Conservation (phyloP, 2,888 invertebrate genomes). For the Drosophila lacicola region DNA sequence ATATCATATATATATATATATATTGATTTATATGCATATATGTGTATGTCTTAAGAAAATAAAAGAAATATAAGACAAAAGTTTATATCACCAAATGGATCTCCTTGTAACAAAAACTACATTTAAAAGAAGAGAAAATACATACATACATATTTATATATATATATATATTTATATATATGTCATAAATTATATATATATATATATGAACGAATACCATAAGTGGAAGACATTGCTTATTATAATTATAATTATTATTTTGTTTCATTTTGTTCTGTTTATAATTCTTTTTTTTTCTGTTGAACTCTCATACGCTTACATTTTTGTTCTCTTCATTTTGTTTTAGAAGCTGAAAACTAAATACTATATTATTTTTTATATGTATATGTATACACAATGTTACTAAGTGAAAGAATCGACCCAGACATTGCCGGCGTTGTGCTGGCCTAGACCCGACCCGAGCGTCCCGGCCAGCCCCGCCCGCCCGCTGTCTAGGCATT, state of each 20-base stretch:
- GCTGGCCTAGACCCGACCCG: not conserved
- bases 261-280: slow-evolving; percentile 15
- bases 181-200: slow-evolving; percentile 2
- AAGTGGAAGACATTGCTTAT: slow-evolving; percentile 53
- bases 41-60: slow-evolving; percentile 40
- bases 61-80: slow-evolving; percentile 7
- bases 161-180: not conserved
- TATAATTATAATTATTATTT: slow-evolving; percentile 35
- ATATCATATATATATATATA: slow-evolving; percentile 15
- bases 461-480: slow-evolving; percentile 1
- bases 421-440: slow-evolving; percentile 31
- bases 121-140: slow-evolving; percentile 43
- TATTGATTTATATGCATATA: slow-evolving; percentile 25
- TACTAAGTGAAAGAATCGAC: slow-evolving; percentile 58
- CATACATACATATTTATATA: slow-evolving; percentile 27
- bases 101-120: slow-evolving; percentile 61
- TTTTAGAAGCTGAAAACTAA: slow-evolving; percentile 49
- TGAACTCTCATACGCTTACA: slow-evolving; percentile 47
- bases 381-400: slow-evolving; percentile 75
- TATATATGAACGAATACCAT: slow-evolving; percentile 24
- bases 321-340: slow-evolving; percentile 26
- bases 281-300: not conserved
- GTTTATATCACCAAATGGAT: slow-evolving; percentile 55
- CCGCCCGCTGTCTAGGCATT: slow-evolving; percentile 37
- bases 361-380: slow-evolving; percentile 68